Evolutionary conservation across 2,888 invertebrate genomes (phyloP).

Genomic region (Pterobdella sp.): DNA sequence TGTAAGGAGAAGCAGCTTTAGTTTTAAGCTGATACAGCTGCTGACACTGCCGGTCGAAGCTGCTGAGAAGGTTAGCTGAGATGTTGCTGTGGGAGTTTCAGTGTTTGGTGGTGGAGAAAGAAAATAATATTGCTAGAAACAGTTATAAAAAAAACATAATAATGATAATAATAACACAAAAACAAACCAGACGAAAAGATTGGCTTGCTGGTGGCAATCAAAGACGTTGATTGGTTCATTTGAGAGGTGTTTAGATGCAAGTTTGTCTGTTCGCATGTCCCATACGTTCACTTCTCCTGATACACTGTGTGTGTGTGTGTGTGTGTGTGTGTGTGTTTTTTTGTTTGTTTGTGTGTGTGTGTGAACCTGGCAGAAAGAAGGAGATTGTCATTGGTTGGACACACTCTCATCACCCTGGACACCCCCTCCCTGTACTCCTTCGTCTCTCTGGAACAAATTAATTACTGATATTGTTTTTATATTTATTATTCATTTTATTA

Average conservation of each 20-base stretch:
- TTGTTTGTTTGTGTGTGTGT: not conserved
- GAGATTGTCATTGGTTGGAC: not conserved
- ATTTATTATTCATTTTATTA: too few species aligned
- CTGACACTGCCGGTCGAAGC: not conserved
- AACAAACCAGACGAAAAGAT: not conserved
- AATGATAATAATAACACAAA: not conserved
- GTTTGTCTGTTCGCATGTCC: not conserved
- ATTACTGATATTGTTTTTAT: too few species aligned
- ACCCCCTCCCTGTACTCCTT: too few species aligned
- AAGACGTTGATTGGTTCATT: not conserved
- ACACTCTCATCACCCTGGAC: not conserved
- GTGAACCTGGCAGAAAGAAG: not conserved
- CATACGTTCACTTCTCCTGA: not conserved
- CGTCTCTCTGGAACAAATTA: too few species aligned
- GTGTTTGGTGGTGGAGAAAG: not conserved
- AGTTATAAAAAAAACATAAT: not conserved
- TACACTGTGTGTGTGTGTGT: not conserved
- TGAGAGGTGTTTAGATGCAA: not conserved
- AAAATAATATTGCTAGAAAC: not conserved
- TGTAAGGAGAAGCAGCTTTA: not conserved
- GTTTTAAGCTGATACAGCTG: not conserved
- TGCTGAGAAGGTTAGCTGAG: not conserved
- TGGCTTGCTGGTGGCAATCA: not conserved
- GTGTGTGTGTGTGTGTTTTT: not conserved
- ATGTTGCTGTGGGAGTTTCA: not conserved